Base-by-base conservation (phyloP, 2,888 invertebrate species). In the Drosophila leonis region DNA sequence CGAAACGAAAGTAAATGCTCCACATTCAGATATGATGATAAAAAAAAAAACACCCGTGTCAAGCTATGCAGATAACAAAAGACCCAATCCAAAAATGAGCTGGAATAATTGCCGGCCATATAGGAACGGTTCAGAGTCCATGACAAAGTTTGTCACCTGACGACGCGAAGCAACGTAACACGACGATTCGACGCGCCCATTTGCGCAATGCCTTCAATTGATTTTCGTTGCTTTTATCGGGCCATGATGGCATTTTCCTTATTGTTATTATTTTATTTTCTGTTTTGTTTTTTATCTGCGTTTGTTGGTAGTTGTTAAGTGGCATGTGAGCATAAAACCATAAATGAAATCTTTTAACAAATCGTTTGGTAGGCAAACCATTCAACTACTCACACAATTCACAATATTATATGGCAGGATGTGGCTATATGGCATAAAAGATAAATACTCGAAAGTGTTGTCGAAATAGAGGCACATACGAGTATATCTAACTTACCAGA, bases 291-390 rank as follows among this genome's bases (percentile, higher is more conserved):
- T 71, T 81, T 83, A 89, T 89, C 83, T 61, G 62, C 78, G 35
- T 54, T 69, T 75, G 80, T 67, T 84, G 90, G 84, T 85, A 88
- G 71, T 88, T 90, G 86, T 85, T 90, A 86, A 85, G 89, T 85
- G 88, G 84, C 88, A 79, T 82, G 88, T 80, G 83, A 60, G 59
- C 75, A 84, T 90, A 90, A 84, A 84, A 60, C 76, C 83, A 85
- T 85, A 85, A 85, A 85, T 88, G 83, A 83, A 83, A 85, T 85
- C 84, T 88, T 80, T 85, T 82, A 80, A 80, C 78, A 85, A 85
- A 85, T 85, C 88, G 88, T 74, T 76, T 80, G 61, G 46, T 44
- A 39, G 61, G 44, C 27, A 39, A 37, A 29, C 52, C 60, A 57
- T 46, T 55, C 37, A 66, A 4, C 48, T 9, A 27, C 24, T 46